phyloP scores from a whole-genome alignment of 1,140 invertebrate genomes.

The Paraescarpia echinospica region DNA sequence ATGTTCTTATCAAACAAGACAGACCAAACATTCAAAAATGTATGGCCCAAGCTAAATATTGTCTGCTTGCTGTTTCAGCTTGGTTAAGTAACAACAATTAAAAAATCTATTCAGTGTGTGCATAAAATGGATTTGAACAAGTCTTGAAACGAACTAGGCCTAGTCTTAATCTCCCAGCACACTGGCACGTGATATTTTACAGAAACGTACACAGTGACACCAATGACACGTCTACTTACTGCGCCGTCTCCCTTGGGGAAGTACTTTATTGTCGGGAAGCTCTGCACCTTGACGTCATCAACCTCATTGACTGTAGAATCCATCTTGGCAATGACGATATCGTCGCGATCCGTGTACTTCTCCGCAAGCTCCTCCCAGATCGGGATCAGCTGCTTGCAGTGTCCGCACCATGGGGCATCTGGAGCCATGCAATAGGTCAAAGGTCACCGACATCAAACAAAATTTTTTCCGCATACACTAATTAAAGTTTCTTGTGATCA shows the following conservation, averaged over 20 bases:
- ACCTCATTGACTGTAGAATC: conserved; percentile 97
- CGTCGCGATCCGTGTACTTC: conserved; percentile 80
- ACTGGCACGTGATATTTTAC: not conserved
- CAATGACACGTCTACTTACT: conserved; percentile 61
- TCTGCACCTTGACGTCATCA: conserved; percentile 81
- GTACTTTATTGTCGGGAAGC: conserved; percentile 95
- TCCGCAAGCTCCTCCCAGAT: conserved; percentile 88
- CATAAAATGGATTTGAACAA: no score
- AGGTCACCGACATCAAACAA: not conserved
- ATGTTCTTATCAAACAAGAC: no score
- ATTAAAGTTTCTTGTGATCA: no score
- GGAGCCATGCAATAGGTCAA: conserved; percentile 23
- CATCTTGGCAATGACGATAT: conserved; percentile 95
- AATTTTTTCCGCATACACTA: not conserved
- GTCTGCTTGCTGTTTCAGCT: no score
- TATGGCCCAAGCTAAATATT: no score
- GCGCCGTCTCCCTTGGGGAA: conserved; percentile 92
- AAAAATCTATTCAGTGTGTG: no score
- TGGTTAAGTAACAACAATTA: no score
- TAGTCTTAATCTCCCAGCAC: no score
- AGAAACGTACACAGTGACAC: not conserved
- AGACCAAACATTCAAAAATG: no score
- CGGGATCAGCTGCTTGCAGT: conserved; percentile 96
- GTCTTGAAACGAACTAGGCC: no score
- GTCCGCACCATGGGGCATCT: conserved; percentile 99